Base-by-base conservation (phyloP, 1,140 invertebrate species). In the Paramacrobiotus metropolitanus region DNA sequence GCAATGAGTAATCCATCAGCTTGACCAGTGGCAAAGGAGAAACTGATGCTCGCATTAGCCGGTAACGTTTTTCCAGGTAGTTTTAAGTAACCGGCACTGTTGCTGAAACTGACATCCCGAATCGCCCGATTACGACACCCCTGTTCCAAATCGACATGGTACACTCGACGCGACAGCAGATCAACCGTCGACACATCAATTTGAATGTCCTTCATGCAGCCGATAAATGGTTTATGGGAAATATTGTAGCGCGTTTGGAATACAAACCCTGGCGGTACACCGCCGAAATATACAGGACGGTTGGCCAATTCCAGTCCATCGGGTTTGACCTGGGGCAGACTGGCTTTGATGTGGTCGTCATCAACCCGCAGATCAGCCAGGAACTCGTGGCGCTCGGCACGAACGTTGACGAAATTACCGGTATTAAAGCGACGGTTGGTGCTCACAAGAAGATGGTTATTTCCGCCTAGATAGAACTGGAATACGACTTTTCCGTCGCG, bases 191-290 rank as follows among this genome's bases (percentile, higher is more conserved):
- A 78, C 71, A 82, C 77, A 65, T 84, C 81, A 0, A 89, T 79
- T 55, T 83, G 77, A 1, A 90, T 75, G 60, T 84, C 82, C 18
- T 82, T 81, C 74, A 92, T 80, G 68, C 86, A 90, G 2, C 87
- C 87, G 21, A 86, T 73, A 69, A 86, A 83, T 1, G 83, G 79
- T 62, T 77, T 72, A 30, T 69, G 65, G n/a, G 62, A 48, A n/a
- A 70, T 60, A 29, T 68, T 29, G 70, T 44, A 59, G 68, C 63
- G 67, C 55, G 4, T 68, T 63, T 2, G 66, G 66, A 63, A 44
- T 61, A 67, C 60, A 65, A 79, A 80, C 66, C 81, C 82, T 2
- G 85, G 85, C 21, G 86, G 82, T 9, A 85, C 76, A 0, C 87
- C 87, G 4, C 86, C 87, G 65, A 87, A 77, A 70, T 84, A 88